Conservation (phyloP, 2,888 invertebrate species). For the Cosmia pyralina region DNA sequence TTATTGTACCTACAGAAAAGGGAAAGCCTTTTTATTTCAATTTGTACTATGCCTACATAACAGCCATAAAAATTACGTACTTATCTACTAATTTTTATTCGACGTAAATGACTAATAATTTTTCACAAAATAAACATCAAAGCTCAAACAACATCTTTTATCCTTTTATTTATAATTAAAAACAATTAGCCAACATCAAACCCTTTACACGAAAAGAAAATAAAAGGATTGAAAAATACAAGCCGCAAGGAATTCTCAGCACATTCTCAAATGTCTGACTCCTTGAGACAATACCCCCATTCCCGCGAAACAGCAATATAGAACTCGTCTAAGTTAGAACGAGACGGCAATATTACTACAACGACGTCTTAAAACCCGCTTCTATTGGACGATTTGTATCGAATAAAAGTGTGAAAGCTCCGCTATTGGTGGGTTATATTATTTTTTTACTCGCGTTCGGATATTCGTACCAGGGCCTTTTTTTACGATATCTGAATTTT, state of each 20-base stretch:
- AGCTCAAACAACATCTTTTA: conserved; percentile 32
- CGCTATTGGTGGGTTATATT: conserved; percentile 71
- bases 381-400: conserved; percentile 78
- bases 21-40: too few relatives aligned
- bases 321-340: conserved; percentile 68
- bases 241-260: conserved; percentile 24
- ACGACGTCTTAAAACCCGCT: conserved; percentile 75
- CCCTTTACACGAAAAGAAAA: conserved; percentile 22
- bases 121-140: conserved; percentile 44
- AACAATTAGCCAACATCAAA: conserved; percentile 24
- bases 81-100: too few relatives aligned
- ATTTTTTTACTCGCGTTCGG: conserved; percentile 61
- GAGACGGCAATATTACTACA: conserved; percentile 73
- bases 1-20: too few relatives aligned
- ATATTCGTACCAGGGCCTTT: conserved; percentile 61
- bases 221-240: conserved; percentile 42
- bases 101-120: background rate
- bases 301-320: conserved; percentile 59
- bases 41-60: too few relatives aligned
- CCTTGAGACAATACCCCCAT: conserved; percentile 67
- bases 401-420: conserved; percentile 70
- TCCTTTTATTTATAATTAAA: conserved; percentile 23
- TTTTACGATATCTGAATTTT: conserved; percentile 71
- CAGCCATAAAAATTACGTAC: too few relatives aligned
- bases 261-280: conserved; percentile 25